These are phyloP conservation scores for Lissonota sp. DNA, from an alignment of 2,888 invertebrate genomes.

Conservation along the genomic window DNA sequence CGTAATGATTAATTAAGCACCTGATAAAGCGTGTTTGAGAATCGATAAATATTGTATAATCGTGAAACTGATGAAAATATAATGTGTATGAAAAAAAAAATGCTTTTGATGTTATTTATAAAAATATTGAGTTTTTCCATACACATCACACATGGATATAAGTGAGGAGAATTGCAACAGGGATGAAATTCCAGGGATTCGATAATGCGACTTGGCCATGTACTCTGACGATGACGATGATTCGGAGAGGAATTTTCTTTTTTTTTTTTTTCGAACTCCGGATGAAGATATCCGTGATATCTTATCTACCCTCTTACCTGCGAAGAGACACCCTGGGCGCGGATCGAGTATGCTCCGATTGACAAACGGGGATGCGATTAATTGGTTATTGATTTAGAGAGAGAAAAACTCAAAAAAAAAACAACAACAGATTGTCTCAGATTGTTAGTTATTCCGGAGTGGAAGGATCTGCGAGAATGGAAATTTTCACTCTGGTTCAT, in stretches of 20 bases:
- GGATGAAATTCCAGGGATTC: constrained; percentile 27
- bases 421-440: constrained; percentile 57
- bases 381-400: constrained; percentile 68
- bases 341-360: constrained; percentile 49
- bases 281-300: constrained; percentile 4
- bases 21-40: no score
- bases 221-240: constrained; percentile 36
- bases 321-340: constrained; percentile 45
- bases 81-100: no score
- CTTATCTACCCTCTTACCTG: constrained; percentile 59
- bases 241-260: constrained; percentile 17
- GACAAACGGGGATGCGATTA: constrained; percentile 74
- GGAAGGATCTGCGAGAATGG: constrained; percentile 13
- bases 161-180: constrained; percentile 1
- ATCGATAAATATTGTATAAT: no score
- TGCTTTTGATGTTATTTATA: no score
- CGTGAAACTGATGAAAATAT: no score
- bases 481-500: constrained; percentile 5
- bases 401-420: constrained; percentile 42
- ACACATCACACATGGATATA: not conserved
- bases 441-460: constrained; percentile 45
- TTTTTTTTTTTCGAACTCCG: not conserved
- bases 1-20: no score
- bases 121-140: not conserved
- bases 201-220: constrained; percentile 23